A percentile compares a stretch with the other conserved stretches of the same genome.
These are phyloP conservation scores for Gasterosteus aculeatus DNA, from an alignment of 2,113 vertebrate genomes.

Conservation along the genomic window DNA sequence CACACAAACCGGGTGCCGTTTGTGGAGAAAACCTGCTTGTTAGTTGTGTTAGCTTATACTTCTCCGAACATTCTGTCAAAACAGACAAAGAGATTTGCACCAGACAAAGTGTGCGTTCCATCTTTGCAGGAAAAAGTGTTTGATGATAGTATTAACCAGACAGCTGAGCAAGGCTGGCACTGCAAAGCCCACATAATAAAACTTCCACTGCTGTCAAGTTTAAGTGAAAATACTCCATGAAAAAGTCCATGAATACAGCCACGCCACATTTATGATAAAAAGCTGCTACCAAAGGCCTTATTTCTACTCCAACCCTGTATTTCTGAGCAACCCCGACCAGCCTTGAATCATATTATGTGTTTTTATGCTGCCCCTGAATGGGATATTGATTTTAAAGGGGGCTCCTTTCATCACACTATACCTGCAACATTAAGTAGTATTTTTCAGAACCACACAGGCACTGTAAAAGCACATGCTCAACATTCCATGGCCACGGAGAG, in stretches of 20 bases:
- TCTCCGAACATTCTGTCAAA: conserved; percentile 76
- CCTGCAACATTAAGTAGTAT: conserved; percentile 30
- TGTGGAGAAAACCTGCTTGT: conserved; percentile 66
- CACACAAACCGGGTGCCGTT: conserved; percentile 27
- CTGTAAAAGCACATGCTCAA: conserved; percentile 34
- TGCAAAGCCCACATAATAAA: conserved; percentile 61
- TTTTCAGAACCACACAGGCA: conserved; percentile 37
- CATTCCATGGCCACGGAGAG: neutral
- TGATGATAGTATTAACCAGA: conserved; percentile 75
- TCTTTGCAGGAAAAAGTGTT: conserved; percentile 74
- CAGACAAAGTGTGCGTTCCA: conserved; percentile 64
- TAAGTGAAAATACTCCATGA: conserved; percentile 38
- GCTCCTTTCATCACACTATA: conserved; percentile 42
- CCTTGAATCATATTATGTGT: conserved; percentile 51
- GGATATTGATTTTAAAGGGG: conserved; percentile 64
- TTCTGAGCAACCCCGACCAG: conserved; percentile 12
- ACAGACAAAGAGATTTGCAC: conserved; percentile 69
- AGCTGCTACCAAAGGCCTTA: conserved; percentile 16
- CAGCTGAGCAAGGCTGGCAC: conserved; percentile 68
- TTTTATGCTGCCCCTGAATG: conserved; percentile 47
- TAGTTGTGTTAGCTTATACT: conserved; percentile 71
- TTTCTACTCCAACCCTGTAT: conserved; percentile 17
- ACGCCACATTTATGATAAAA: conserved; percentile 1
- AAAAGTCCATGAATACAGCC: conserved; percentile 22
- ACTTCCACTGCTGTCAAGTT: conserved; percentile 60